Percentiles rank a stretch among this genome's conserved stretches.
Evolutionary conservation across 2,797 vertebrate species (phyloP).

Genomic region (Hippopotamyrus pictus): DNA sequence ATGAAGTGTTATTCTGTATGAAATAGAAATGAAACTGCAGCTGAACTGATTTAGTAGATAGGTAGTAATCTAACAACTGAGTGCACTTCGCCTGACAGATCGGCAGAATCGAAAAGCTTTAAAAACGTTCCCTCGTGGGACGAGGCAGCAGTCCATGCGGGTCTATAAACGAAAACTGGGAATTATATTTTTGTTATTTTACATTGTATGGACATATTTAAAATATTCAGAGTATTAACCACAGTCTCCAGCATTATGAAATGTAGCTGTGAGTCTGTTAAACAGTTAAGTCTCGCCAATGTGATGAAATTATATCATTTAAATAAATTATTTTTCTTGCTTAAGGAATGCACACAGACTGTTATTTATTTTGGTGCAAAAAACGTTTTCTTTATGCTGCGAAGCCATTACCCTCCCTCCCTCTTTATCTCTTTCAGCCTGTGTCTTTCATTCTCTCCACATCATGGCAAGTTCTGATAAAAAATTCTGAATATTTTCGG

Average conservation of each 20-base stretch:
- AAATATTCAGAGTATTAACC: conserved; percentile 54
- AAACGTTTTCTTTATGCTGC: not conserved
- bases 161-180: conserved; percentile 52
- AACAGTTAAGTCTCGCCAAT: conserved; percentile 57
- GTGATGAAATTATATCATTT: conserved; percentile 68
- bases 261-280: conserved; percentile 52
- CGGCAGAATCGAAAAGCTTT: conserved; percentile 39
- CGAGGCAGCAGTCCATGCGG: conserved; percentile 29
- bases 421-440: not conserved
- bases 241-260: conserved; percentile 48
- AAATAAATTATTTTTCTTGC: conserved; percentile 80
- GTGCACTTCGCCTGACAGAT: conserved; percentile 30
- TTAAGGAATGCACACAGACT: conserved; percentile 39
- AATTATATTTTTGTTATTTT: conserved; percentile 72
- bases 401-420: not conserved
- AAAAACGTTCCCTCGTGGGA: conserved; percentile 26
- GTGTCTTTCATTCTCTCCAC: not conserved
- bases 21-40: conserved; percentile 22
- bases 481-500: not conserved
- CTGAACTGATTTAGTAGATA: conserved; percentile 25
- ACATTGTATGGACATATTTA: conserved; percentile 61
- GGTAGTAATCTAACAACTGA: conserved; percentile 21
- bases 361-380: conserved; percentile 2
- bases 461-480: not conserved
- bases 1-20: conserved; percentile 27